Percentiles rank a stretch among this genome's conserved stretches.
These are phyloP conservation scores for Plagodis pulveraria DNA, from an alignment of 2,888 invertebrate species.

Conservation along the genomic window DNA sequence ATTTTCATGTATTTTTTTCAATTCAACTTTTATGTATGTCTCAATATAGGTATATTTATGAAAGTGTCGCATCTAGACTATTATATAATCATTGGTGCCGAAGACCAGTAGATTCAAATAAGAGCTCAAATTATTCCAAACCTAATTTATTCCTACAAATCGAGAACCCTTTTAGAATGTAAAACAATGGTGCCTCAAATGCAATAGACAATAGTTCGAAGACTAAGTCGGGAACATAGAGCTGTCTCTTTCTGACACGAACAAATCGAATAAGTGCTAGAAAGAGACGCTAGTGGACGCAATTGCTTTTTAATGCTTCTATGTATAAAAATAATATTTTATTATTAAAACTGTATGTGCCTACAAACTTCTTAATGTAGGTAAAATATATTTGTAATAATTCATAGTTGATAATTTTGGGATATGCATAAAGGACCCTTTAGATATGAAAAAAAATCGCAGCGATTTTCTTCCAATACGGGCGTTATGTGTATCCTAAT, in stretches of 20 bases:
- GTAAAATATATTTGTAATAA: slow-evolving; percentile 11
- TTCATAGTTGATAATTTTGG: slow-evolving; percentile 8
- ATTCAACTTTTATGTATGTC: not conserved
- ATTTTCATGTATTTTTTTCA: no score
- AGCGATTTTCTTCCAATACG: slow-evolving; percentile 14
- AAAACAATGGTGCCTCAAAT: slow-evolving; percentile 35
- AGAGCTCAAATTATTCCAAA: slow-evolving; percentile 37
- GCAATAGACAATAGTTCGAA: slow-evolving; percentile 32
- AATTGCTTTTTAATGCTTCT: slow-evolving; percentile 21
- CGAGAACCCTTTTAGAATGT: slow-evolving; percentile 5
- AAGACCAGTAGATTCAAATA: slow-evolving; percentile 22
- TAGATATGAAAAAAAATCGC: slow-evolving; percentile 8
- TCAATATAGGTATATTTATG: slow-evolving; percentile 7
- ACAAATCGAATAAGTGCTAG: slow-evolving; percentile 21
- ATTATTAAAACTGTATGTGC: slow-evolving; percentile 23
- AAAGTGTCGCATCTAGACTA: slow-evolving; percentile 9
- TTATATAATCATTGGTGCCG: slow-evolving; percentile 29
- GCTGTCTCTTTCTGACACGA: slow-evolving; percentile 21
- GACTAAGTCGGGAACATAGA: slow-evolving; percentile 16
- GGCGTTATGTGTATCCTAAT: slow-evolving; percentile 10
- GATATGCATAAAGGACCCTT: slow-evolving; percentile 17
- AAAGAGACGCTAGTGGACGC: slow-evolving; percentile 23
- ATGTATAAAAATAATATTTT: slow-evolving; percentile 16
- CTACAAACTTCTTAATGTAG: slow-evolving; percentile 19
- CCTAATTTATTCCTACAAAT: slow-evolving; percentile 20